Evolutionary conservation across 53 echinoderm and acorn worm genomes (phyloP), one percentile per base, ranked within the genome.

Genomic region (Zoroaster sp.): DNA sequence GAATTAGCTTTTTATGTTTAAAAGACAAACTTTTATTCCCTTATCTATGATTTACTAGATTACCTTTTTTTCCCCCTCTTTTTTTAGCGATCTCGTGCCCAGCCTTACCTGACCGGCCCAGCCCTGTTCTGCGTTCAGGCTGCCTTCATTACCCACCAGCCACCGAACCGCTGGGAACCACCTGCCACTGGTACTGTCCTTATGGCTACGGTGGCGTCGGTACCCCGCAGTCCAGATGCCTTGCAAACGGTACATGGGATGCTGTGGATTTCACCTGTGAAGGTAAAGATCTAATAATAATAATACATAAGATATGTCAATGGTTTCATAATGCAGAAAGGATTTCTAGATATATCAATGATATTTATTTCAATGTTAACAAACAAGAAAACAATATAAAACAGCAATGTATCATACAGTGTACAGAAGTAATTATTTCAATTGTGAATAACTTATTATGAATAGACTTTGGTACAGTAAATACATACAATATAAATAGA

Each of bases 181-280:
- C 89, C 45, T 96, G 96, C 65, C 82, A 80, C 23, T 96, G 92
- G 75, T 90, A 92, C 70, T 96, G 96, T 72, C 92, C 92, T 0
- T 79, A 90, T 43, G 94, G 96, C 55, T 94, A 94, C 41, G 72
- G 88, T 17, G 96, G 92, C 11, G 76, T 65, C 15, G 96, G 96
- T 14, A 83, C 69, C 40, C 69, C 89, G 21, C 90, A 77, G 21
- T 90, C 81, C 12, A 85, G 53, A 33, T 96, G 96, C 36, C 92
- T 69, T 37, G 92, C 92, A 4, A 92, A 96, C 75, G 86, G 94
- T 25, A 92, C 94, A 4, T 96, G 96, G 96, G 91, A 83, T 59
- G 78, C 67, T 28, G 90, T 76, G 36, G 83, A 94, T 70, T 96
- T 96, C 51, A 53, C 73, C 6, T 96, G 96, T 72, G 66, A 71